Base-by-base conservation (phyloP, 2,113 vertebrate species). In the Esox niger region DNA sequence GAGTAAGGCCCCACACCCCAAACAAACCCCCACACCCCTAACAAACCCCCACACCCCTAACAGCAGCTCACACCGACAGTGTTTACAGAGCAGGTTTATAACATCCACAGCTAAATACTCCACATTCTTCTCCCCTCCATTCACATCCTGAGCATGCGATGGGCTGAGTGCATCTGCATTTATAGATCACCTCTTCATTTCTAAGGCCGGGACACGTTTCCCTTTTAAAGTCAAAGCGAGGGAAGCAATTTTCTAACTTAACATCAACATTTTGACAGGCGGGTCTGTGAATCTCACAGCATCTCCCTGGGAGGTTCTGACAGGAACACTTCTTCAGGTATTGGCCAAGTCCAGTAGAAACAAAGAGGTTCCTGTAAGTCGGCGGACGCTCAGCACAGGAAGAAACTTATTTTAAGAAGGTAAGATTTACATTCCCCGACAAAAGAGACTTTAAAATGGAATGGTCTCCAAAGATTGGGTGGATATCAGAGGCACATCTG, bases 191-290 rank as follows among this genome's bases (percentile, higher is more conserved):
- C 82, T 74, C 79, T 78, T 82, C 79, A 79, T 29, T 76, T 26
- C 71, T 63, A 64, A 26, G 52, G 13, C 73, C 69, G 68, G 73
- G 78, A 80, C 81, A 82, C 80, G 75, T 67, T 85, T 81, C 77
- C 84, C 82, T 80, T 86, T 87, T 79, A 82, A 57, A 85, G 81
- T 67, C 82, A 69, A 66, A 78, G 46, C 9, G n/a, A 15, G 26
- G 56, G 80, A 31, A 25, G 66, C 74, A 77, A 65, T 84, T 84
- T 79, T 78, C 66, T 88, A 82, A 73, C 58, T 52, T 71, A 86
- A 82, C 84, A 62, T 90, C 88, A 88, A 89, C 86, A 89, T 76
- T 73, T 61, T 71, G 85, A 88, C 87, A 86, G 79, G 74, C 69
- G 0, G 64, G 71, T 77, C 73, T 74, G 69, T 67, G 68, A 71